Percentiles rank a stretch among this genome's conserved stretches.
Conservation (phyloP, 2,888 invertebrate species). For the Lepas anatifera region DNA sequence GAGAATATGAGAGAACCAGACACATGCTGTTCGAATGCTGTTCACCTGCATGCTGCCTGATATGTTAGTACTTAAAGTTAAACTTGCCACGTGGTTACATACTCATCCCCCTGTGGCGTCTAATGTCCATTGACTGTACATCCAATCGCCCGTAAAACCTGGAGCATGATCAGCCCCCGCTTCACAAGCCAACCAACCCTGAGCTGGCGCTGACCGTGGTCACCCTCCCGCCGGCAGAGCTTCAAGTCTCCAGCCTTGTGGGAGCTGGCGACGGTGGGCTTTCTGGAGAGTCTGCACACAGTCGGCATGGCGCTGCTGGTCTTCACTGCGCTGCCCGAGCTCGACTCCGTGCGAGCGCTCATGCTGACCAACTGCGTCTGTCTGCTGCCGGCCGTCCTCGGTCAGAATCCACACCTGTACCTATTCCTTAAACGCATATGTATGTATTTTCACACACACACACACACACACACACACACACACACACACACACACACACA, state of each 20-base stretch:
- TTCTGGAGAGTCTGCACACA: conserved; percentile 38
- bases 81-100: too few species aligned
- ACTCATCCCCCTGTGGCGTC: too few species aligned
- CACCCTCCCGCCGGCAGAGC: not conserved
- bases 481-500: not conserved
- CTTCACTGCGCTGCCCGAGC: conserved; percentile 37
- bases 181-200: too few species aligned
- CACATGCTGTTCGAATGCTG: too few species aligned
- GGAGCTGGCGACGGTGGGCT: conserved; percentile 30
- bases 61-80: too few species aligned
- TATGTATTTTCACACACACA: not conserved
- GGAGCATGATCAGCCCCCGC: too few species aligned
- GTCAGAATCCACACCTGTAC: conserved; percentile 28
- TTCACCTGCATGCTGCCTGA: too few species aligned
- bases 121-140: too few species aligned
- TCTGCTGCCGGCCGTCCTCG: conserved; percentile 36
- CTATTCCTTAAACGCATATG: not conserved
- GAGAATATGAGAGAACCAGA: too few species aligned
- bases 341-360: conserved; percentile 38
- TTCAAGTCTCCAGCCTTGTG: conserved; percentile 21
- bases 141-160: too few species aligned
- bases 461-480: not conserved
- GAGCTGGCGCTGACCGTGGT: not conserved
- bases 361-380: conserved; percentile 40
- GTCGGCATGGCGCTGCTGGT: conserved; percentile 39